Evolutionary conservation across 2,797 vertebrate species (phyloP).

Genomic region (Carcharodon carcharias): DNA sequence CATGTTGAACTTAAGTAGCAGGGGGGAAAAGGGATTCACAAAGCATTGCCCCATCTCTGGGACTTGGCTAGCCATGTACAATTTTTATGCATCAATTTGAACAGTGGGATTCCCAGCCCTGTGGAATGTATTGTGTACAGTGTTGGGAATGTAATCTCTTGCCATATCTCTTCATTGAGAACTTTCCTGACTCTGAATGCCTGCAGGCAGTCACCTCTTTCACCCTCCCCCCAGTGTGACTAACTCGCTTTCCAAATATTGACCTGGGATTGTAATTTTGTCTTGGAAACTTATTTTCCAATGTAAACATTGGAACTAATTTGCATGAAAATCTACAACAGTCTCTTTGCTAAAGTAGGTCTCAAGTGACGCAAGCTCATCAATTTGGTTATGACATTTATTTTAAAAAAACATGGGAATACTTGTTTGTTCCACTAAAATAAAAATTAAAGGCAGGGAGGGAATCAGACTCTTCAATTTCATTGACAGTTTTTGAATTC

Average conservation of each 20-base stretch:
- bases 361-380: not conserved
- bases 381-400: not conserved
- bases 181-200: not conserved
- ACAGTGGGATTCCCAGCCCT: constrained; percentile 3
- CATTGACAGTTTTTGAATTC: not conserved
- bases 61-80: not conserved
- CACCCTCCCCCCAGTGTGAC: not conserved
- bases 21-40: not conserved
- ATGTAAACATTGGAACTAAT: constrained; percentile 46
- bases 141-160: not conserved
- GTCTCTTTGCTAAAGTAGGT: not conserved
- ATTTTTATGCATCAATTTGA: not conserved
- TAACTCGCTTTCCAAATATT: constrained; percentile 51
- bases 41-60: not conserved
- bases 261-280: constrained; percentile 72
- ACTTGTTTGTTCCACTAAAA: not conserved
- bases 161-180: not conserved
- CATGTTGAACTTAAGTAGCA: no score
- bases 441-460: not conserved
- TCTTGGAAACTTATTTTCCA: constrained; percentile 59
- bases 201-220: not conserved
- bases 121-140: constrained; percentile 11
- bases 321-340: not conserved
- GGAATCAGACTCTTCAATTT: not conserved
- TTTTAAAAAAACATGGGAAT: not conserved